Percentiles rank a stretch among this genome's conserved stretches.
Evolutionary conservation across 92 coral and sea anemone genomes (phyloP).

Genomic region (Epizoanthus stellaris): DNA sequence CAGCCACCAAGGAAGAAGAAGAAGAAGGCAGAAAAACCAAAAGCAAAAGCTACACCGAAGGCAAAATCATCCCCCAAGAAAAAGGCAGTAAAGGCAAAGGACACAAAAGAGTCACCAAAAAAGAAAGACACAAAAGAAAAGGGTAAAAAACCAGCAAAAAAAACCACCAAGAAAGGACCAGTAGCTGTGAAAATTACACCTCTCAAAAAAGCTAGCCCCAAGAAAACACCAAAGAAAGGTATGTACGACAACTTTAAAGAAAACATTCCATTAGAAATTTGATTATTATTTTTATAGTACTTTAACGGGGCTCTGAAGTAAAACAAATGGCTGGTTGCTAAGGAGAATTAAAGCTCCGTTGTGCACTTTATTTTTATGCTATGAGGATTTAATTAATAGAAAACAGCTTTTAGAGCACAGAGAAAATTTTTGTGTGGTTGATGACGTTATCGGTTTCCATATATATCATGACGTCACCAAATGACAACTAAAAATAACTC

Average conservation of each 20-base stretch:
- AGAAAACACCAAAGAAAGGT: slow-evolving; percentile 84
- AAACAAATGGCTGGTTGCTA: too few relatives aligned
- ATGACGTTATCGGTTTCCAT: too few relatives aligned
- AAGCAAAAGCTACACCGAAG: slow-evolving; percentile 59
- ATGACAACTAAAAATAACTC: too few relatives aligned
- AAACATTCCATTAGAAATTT: neutral
- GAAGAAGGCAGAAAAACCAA: slow-evolving; percentile 62
- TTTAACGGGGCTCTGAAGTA: too few relatives aligned
- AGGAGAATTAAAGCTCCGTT: too few relatives aligned
- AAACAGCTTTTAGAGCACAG: too few relatives aligned
- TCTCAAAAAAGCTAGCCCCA: slow-evolving; percentile 73
- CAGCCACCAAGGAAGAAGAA: slow-evolving; percentile 88
- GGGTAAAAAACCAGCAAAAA: slow-evolving; percentile 55
- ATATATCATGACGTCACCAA: too few relatives aligned
- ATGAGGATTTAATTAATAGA: too few relatives aligned
- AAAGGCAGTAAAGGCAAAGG: slow-evolving; percentile 53
- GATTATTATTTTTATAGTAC: neutral
- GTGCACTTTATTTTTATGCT: too few relatives aligned
- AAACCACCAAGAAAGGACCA: slow-evolving; percentile 75
- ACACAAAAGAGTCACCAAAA: slow-evolving; percentile 51
- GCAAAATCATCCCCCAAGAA: slow-evolving; percentile 64
- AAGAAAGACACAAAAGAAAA: slow-evolving; percentile 58
- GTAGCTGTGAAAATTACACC: slow-evolving; percentile 94
- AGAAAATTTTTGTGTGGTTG: too few relatives aligned
- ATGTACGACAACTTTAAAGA: neutral